phyloP scores from a whole-genome alignment of 2,888 invertebrate species.

The Hirtodrosophila histrioides region DNA sequence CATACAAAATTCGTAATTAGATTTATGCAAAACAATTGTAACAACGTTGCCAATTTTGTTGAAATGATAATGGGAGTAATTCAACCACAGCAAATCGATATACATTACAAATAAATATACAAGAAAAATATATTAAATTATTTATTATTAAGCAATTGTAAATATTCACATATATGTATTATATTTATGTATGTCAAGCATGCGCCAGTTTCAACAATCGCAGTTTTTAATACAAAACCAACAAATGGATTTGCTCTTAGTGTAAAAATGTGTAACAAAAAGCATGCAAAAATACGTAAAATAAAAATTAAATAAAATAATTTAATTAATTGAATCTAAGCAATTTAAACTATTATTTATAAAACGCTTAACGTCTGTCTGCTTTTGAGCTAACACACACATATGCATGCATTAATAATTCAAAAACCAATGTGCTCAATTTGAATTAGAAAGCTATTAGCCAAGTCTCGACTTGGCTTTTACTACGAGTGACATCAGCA shows the following conservation, averaged over 20 bases:
- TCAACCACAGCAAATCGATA: constrained; percentile 42
- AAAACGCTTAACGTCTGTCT: constrained; percentile 66
- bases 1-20: constrained; percentile 43
- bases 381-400: constrained; percentile 56
- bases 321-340: constrained; percentile 52
- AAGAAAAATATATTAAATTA: constrained; percentile 43
- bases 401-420: constrained; percentile 41
- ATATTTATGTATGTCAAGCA: constrained; percentile 43
- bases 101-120: constrained; percentile 37
- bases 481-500: constrained; percentile 60
- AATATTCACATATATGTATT: constrained; percentile 28
- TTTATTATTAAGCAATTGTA: constrained; percentile 67
- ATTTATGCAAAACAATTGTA: constrained; percentile 47
- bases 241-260: constrained; percentile 58
- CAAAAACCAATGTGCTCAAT: constrained; percentile 63
- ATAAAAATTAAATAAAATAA: constrained; percentile 28
- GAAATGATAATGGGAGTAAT: constrained; percentile 20
- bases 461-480: constrained; percentile 43
- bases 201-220: constrained; percentile 55
- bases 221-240: constrained; percentile 45
- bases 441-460: constrained; percentile 41
- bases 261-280: constrained; percentile 45
- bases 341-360: constrained; percentile 55
- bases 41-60: constrained; percentile 73
- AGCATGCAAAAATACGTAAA: constrained; percentile 55